Base-by-base conservation (phyloP, 2,888 invertebrate genomes). In the Spodoptera littoralis region DNA sequence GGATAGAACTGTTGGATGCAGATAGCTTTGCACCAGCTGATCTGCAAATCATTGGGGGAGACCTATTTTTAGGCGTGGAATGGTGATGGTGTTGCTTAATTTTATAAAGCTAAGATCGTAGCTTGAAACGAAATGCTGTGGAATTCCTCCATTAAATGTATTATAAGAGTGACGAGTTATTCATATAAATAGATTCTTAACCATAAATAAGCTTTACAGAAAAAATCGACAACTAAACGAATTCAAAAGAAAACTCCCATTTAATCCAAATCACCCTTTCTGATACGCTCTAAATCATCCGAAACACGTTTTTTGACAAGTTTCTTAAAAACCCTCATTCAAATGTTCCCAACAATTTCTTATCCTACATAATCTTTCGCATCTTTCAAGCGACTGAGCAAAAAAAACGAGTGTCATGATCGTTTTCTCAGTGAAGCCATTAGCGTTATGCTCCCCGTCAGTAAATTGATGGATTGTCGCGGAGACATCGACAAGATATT, bases 391-490 rank as follows among this genome's bases (percentile, higher is more conserved):
- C 55, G 51, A 60, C 75, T 53, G 59, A 55, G 59, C 65, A 75
- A 70, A 70, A 76, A 71, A 74, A 70, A 55, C 60, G 69, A 63
- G 65, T 70, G 67, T 77, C 68, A 70, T 73, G 76, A 77, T 62
- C 65, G 51, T 61, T 63, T 64, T 52, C 60, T 30, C 64, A 42
- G 61, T 36, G 54, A 46, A 57, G 76, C 83, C 84, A 82, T 85
- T 84, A 84, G 76, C 76, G 73, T 57, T 59, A 44, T 70, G 76
- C 75, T 80, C 70, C 70, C 76, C 74, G 80, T 83, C 80, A 72
- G 48, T 64, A 73, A 69, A 79, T 81, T 85, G 86, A 83, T 84
- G 80, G 83, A 85, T 85, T 60, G 75, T 61, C 53, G 61, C 18
- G 55, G 52, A 70, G 72, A 80, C 70, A 61, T 72, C 70, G 61